Conservation (phyloP, 2,797 vertebrate species). For the Aplochiton taeniatus region DNA sequence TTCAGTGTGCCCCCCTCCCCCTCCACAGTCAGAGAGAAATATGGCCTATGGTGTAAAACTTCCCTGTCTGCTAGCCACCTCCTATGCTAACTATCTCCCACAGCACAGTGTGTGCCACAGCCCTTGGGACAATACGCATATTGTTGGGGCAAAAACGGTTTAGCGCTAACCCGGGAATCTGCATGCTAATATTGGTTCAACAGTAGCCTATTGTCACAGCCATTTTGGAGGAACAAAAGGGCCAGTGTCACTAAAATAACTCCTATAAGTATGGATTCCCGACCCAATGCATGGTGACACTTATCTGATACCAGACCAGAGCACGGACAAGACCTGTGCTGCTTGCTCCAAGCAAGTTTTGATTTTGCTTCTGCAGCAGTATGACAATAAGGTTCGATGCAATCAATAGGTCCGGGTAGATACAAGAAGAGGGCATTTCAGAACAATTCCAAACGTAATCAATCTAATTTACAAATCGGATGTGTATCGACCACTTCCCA, state of each 20-base stretch:
- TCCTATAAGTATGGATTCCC: constrained; percentile 79
- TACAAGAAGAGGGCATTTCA: no score
- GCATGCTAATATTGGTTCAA: constrained; percentile 86
- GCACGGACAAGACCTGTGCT: no score
- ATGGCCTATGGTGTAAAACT: constrained; percentile 7
- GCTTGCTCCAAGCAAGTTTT: no score
- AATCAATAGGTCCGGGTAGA: no score
- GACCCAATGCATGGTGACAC: constrained; percentile 66
- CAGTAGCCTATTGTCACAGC: constrained; percentile 88
- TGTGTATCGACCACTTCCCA: no score
- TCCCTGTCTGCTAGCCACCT: constrained; percentile 53
- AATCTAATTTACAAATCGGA: no score
- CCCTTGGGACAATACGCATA: constrained; percentile 77
- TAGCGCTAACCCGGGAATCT: constrained; percentile 85
- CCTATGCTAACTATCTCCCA: constrained; percentile 50
- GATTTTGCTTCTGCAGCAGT: no score
- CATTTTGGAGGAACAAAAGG: constrained; percentile 82
- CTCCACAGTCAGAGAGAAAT: background rate
- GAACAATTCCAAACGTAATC: no score
- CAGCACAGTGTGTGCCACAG: constrained; percentile 68
- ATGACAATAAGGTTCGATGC: no score
- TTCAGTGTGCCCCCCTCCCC: no score
- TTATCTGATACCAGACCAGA: constrained; percentile 61
- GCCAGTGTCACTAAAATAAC: constrained; percentile 81
- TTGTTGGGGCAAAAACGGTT: constrained; percentile 82